Percentiles rank a stretch among this genome's conserved stretches.
phyloP scores from a whole-genome alignment of 2,888 invertebrate species.

The Sinohyriopsis cumingii region DNA sequence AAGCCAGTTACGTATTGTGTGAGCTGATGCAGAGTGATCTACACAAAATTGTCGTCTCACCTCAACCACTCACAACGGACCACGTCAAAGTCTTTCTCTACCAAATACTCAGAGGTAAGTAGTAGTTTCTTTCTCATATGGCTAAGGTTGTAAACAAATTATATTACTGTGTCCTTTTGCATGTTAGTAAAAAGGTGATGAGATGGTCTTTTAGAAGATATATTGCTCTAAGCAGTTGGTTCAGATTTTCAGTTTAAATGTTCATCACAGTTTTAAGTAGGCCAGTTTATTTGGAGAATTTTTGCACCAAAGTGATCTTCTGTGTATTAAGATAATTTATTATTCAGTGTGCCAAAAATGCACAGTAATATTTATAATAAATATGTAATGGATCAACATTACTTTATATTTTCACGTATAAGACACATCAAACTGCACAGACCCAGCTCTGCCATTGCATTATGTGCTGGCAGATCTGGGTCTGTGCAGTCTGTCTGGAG shows the following conservation, averaged over 20 bases:
- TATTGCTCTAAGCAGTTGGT: background rate
- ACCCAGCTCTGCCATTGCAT: no score
- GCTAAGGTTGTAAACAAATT: background rate
- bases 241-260: background rate
- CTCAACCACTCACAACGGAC: constrained; percentile 98
- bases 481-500: no score
- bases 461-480: no score
- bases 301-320: no score
- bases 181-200: background rate
- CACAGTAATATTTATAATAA: no score
- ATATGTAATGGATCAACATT: no score
- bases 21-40: constrained; percentile 99
- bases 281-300: no score
- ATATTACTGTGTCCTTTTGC: background rate
- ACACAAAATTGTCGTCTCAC: constrained; percentile 99
- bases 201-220: constrained; percentile 1
- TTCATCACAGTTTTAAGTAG: no score
- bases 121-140: background rate
- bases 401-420: no score
- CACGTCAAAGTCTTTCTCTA: constrained; percentile 99
- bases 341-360: no score
- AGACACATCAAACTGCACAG: no score
- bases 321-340: no score
- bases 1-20: constrained; percentile 95
- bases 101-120: constrained; percentile 96